Evolutionary conservation across 2,113 vertebrate genomes (phyloP).

Genomic region (Tyrannus savana): DNA sequence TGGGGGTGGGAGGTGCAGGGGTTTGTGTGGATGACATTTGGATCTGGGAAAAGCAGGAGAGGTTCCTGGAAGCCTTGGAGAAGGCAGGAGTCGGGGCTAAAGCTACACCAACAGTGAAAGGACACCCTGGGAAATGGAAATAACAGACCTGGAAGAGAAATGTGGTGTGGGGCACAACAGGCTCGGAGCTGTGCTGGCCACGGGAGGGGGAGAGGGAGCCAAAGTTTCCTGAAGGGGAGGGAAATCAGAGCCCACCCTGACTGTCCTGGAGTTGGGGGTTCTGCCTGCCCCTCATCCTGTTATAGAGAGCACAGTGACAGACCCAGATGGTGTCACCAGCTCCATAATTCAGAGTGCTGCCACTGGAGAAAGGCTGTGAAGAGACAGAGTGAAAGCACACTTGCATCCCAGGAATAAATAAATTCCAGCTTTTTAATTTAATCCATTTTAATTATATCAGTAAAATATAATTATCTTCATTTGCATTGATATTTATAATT

Average conservation of each 20-base stretch:
- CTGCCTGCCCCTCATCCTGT: background rate
- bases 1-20: background rate
- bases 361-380: background rate
- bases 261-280: background rate
- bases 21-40: background rate
- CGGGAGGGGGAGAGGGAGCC: background rate
- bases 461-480: background rate
- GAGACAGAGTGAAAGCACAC: background rate
- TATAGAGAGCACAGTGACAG: too few species aligned
- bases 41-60: slow-evolving; percentile 1
- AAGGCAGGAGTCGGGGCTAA: background rate
- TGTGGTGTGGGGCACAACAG: background rate
- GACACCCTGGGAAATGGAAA: background rate
- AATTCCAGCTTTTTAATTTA: background rate
- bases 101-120: background rate
- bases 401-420: background rate
- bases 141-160: background rate
- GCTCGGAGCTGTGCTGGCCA: background rate
- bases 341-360: background rate
- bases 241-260: background rate
- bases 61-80: background rate
- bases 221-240: background rate
- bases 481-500: background rate
- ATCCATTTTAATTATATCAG: background rate
- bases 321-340: background rate